Conservation (phyloP, 2,888 invertebrate species). For the Amphipoea lucens region DNA sequence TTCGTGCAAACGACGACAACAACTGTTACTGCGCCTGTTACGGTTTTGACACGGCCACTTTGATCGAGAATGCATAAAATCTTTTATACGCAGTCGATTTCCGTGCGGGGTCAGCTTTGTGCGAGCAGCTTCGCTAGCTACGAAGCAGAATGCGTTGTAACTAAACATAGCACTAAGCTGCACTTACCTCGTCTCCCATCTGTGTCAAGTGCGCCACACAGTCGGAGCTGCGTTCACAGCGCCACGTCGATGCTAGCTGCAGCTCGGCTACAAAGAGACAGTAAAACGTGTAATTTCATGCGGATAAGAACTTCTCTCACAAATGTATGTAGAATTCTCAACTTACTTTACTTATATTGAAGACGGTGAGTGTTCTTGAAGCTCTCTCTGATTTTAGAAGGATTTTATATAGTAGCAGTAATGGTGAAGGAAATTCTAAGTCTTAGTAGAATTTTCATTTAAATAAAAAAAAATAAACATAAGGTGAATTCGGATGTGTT, state of each 20-base stretch:
- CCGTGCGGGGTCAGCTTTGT: constrained; percentile 58
- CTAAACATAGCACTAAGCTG: constrained; percentile 65
- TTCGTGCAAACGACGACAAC: constrained; percentile 67
- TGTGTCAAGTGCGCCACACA: constrained; percentile 67
- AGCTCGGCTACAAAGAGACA: constrained; percentile 54
- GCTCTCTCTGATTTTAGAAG: constrained; percentile 23
- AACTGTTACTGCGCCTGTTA: constrained; percentile 64
- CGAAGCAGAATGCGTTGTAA: constrained; percentile 69
- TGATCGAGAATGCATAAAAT: constrained; percentile 59
- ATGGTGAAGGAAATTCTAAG: neutral
- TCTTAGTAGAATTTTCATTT: neutral
- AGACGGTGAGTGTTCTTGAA: constrained; percentile 28
- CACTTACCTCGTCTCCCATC: constrained; percentile 66
- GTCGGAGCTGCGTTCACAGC: constrained; percentile 59
- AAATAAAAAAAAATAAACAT: neutral
- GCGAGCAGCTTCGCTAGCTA: constrained; percentile 42
- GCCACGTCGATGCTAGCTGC: constrained; percentile 48
- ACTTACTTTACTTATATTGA: constrained; percentile 43
- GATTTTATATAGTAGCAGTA: constrained; percentile 27
- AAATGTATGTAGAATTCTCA: constrained; percentile 49
- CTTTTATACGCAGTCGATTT: constrained; percentile 54
- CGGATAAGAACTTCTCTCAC: constrained; percentile 51
- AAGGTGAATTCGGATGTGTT: neutral
- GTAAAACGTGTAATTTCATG: constrained; percentile 58
- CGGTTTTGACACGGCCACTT: constrained; percentile 58